Evolutionary conservation across 1,140 invertebrate genomes (phyloP), one percentile per base, ranked within the genome.

Genomic region (Bombus soroeensis): DNA sequence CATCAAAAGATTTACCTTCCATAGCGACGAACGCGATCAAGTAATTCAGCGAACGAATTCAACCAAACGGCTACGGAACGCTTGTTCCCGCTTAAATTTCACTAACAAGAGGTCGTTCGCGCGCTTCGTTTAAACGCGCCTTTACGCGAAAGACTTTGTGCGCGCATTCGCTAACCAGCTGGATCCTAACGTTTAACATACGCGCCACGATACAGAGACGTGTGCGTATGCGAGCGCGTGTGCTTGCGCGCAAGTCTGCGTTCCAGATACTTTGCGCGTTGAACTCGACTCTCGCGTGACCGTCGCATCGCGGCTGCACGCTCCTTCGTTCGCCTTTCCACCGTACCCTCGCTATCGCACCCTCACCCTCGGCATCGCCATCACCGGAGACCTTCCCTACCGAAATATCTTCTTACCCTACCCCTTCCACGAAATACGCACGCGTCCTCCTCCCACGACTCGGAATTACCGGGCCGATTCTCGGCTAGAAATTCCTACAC

Each of bases 211-310:
- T 53, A 53, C 47, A 2, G 47, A 53, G 18, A 22, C 18, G 59
- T 12, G 59, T 62, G 8, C 8, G 59, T 15, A 32, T 53, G 62
- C 13, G 8, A 34, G 2, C 41, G 8, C 43, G 62, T 5, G 62
- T 62, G n/a, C 32, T 18, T 53, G 18, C 18, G 5, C 47, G 18
- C 18, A 6, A 22, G 47, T 53, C 47, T 53, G 59, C 59, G 76
- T 78, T 41, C 37, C 25, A 43, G n/a, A 78, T 66, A 78, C n/a
- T 53, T n/a, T 80, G 25, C n/a, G 25, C 28, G 37, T 53, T 70
- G 71, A 57, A 80, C 78, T 53, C 25, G 34, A 71, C 3, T 39
- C 70, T 80, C 66, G 78, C 78, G 78, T 80, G 78, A 71, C 78
- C 66, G 43, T 39, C 75, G 37, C 62, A 8, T 25, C 22, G 62